Conservation (phyloP, 2,113 vertebrate genomes). For the Noturus placidus region DNA sequence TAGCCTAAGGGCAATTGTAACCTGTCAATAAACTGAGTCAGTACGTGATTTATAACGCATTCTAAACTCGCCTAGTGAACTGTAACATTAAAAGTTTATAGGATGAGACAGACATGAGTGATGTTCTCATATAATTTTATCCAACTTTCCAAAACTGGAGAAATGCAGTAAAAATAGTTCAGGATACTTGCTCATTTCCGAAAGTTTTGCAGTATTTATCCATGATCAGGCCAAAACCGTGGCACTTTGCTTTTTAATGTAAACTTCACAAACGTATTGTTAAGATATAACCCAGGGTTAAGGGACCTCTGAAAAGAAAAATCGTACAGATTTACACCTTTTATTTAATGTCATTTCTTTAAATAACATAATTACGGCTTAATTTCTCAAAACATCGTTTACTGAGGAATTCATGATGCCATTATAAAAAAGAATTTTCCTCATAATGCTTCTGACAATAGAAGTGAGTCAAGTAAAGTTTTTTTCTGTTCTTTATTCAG, state of each 20-base stretch:
- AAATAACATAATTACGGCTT: neutral
- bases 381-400: neutral
- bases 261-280: neutral
- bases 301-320: neutral
- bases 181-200: neutral
- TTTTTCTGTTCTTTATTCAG: neutral
- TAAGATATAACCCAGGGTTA: neutral
- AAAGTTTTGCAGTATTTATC: neutral
- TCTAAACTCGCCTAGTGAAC: neutral
- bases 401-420: neutral
- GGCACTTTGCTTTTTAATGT: neutral
- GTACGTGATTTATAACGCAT: neutral
- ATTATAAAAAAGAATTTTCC: neutral
- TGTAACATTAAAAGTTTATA: neutral
- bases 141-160: neutral
- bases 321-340: neutral
- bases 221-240: neutral
- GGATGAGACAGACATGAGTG: neutral
- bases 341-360: neutral
- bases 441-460: neutral
- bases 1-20: neutral
- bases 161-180: neutral
- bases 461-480: neutral
- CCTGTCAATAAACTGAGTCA: neutral
- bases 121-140: neutral